Percentiles rank a stretch among this genome's conserved stretches.
Conservation (phyloP, 2,113 vertebrate genomes). For the human region DNA sequence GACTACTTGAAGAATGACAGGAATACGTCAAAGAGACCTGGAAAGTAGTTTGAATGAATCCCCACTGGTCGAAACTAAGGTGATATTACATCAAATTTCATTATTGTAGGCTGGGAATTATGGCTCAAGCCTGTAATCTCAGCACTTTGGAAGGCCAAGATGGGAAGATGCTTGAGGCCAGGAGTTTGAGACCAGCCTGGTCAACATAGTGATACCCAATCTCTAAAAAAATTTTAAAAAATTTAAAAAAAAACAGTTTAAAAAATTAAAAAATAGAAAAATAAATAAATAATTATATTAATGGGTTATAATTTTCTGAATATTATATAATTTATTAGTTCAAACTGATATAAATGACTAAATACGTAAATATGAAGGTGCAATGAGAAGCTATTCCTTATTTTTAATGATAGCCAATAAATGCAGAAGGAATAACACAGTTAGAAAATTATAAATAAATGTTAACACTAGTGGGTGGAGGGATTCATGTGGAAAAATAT, state of each 20-base stretch:
- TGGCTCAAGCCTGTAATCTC: too few relatives aligned
- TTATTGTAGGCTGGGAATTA: background rate
- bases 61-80: background rate
- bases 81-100: background rate
- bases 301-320: background rate
- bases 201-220: too few relatives aligned
- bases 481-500: background rate
- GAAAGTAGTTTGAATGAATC: background rate
- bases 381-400: background rate
- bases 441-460: background rate
- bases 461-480: background rate
- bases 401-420: background rate
- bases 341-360: background rate
- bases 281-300: too few relatives aligned
- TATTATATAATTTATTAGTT: background rate
- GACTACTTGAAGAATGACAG: background rate
- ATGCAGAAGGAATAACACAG: background rate
- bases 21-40: background rate
- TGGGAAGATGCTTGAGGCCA: too few relatives aligned
- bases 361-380: background rate
- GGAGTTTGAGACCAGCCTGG: too few relatives aligned
- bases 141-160: too few relatives aligned
- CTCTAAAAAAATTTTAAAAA: too few relatives aligned
- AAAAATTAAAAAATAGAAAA: too few relatives aligned
- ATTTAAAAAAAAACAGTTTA: too few relatives aligned